Evolutionary conservation across 2,113 vertebrate species (phyloP), one percentile per base, ranked within the genome.

Genomic region (Paradoxurus hermaphroditus): DNA sequence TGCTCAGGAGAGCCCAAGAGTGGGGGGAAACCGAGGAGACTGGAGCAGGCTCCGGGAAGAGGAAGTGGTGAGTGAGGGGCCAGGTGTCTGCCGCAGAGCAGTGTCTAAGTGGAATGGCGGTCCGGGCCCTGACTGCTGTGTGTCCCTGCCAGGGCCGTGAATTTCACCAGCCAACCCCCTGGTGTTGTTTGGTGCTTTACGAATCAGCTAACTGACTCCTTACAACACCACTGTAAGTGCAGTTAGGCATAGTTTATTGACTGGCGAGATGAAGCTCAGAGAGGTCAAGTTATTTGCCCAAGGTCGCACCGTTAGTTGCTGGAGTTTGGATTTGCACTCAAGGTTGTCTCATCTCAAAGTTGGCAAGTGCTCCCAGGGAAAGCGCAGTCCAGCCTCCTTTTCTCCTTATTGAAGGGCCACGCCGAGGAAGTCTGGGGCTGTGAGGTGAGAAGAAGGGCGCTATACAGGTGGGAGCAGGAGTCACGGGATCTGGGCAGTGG

Each of bases 401-500:
- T 25, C 36, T 92, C 56, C 39, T 59, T 2, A 4, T 23, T 49
- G 11, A 34, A 67, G 34, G 72, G 21, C 1, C 1, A 34, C 31
- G 36, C 53, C 8, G 63, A 34, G 39, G 68, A 81, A 25, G 34
- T 88, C 59, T 46, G 31, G 41, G 15, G 1, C 27, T 56, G 46
- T 51, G 49, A 51, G 70, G 39, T 65, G 12, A 62, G n/a, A 62
- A 19, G 8, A 87, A 6, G n/a, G 27, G 15, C 13, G 21, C 25
- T 27, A 0, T 8, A 12, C 21, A 27, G 21, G 36, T 34, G 7
- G 39, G 46, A 29, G 27, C n/a, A 34, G 44, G n/a, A 21, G 27
- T 7, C 11, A 2, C 15, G 3, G 34, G 4, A 1, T 12, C 4
- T 16, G 44, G 41, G 46, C 13, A 0, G 25, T 0, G 11, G 31